Conservation (phyloP, 2,888 invertebrate genomes). For the Patella ulyssiponensis region DNA sequence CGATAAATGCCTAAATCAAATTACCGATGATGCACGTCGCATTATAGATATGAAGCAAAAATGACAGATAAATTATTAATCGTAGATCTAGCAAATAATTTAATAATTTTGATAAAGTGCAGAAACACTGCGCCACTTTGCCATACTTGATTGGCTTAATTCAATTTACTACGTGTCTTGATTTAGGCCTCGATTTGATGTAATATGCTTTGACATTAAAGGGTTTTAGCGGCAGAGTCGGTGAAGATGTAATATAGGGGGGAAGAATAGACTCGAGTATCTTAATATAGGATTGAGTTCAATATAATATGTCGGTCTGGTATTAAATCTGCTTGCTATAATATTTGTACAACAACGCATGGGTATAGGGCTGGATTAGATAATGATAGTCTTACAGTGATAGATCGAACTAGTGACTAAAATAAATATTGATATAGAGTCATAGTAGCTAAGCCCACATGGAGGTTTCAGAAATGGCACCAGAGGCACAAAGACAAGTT, state of each 20-base stretch:
- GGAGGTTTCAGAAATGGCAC: no score
- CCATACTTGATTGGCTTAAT: constrained; percentile 41
- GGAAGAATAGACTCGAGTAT: no score
- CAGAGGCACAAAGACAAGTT: no score
- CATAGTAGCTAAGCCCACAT: no score
- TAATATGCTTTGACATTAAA: constrained; percentile 1
- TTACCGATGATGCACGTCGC: constrained; percentile 46
- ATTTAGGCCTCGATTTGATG: constrained; percentile 1
- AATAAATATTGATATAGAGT: no score
- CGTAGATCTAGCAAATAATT: constrained; percentile 45
- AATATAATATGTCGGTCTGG: no score
- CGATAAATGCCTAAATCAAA: constrained; percentile 51
- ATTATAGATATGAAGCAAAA: constrained; percentile 60
- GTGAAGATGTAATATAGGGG: background rate
- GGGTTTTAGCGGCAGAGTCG: background rate
- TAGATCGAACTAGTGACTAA: no score
- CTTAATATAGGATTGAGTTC: no score
- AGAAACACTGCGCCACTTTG: constrained; percentile 29
- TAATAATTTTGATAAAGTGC: constrained; percentile 48
- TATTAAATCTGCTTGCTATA: no score
- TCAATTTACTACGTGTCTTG: constrained; percentile 33
- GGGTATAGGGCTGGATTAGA: no score
- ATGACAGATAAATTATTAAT: constrained; percentile 58
- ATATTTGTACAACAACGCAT: no score
- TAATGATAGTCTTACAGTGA: no score